These are phyloP conservation scores for Alethe castanea DNA, from an alignment of 2,113 vertebrate species.

Conservation along the genomic window DNA sequence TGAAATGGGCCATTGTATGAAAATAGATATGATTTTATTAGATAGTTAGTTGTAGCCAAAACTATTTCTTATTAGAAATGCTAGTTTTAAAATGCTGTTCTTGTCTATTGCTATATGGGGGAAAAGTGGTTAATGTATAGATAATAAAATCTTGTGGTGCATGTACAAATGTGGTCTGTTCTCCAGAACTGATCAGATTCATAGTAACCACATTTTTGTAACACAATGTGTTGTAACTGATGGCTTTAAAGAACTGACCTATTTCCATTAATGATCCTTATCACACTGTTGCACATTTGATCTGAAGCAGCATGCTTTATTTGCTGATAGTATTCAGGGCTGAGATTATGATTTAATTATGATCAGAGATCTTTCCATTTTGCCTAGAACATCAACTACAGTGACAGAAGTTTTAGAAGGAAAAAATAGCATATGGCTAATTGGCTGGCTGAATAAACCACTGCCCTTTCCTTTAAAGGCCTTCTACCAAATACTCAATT, in stretches of 20 bases:
- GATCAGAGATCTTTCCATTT: not conserved
- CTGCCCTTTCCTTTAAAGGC: not conserved
- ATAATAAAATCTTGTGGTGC: not conserved
- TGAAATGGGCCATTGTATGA: not conserved
- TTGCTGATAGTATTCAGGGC: not conserved
- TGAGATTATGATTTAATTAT: not conserved
- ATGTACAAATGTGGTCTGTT: not conserved
- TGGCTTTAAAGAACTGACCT: not conserved
- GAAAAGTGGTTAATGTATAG: not conserved
- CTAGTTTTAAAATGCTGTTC: not conserved
- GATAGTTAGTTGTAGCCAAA: not conserved
- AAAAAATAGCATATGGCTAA: not conserved
- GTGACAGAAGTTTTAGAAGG: not conserved
- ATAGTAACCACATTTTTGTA: not conserved
- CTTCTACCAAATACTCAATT: not conserved
- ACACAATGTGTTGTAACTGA: not conserved
- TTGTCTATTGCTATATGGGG: not conserved
- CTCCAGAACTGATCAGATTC: not conserved
- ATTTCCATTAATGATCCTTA: not conserved
- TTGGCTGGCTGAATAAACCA: not conserved
- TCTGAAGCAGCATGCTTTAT: not conserved
- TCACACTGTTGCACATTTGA: not conserved
- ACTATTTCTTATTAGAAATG: not conserved
- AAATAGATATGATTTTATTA: not conserved
- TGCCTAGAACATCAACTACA: not conserved